Evolutionary conservation across 1,140 invertebrate genomes (phyloP).

Genomic region (Zophobas morio): DNA sequence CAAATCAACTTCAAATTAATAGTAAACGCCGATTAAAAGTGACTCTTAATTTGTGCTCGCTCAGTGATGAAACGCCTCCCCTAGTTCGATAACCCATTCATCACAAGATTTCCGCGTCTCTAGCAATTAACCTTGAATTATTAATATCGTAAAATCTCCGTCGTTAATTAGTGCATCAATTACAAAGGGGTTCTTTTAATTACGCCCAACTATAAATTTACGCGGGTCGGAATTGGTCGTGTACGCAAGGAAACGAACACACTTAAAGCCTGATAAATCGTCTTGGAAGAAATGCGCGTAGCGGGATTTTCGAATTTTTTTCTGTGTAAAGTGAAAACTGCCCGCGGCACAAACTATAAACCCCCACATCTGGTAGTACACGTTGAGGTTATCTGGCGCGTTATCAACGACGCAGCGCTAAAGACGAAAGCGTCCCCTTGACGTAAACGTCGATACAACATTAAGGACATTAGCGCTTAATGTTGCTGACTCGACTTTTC

Average conservation of each 20-base stretch:
- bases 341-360: constrained; percentile 15
- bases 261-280: background rate
- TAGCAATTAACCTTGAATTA: constrained; percentile 39
- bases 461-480: constrained; percentile 12
- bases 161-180: constrained; percentile 38
- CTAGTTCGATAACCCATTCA: constrained; percentile 37
- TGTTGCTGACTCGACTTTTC: background rate
- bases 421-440: constrained; percentile 7
- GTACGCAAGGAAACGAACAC: background rate
- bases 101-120: constrained; percentile 32
- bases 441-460: constrained; percentile 37
- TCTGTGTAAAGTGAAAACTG: background rate
- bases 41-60: constrained; percentile 25
- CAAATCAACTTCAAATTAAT: constrained; percentile 6
- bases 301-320: too few species aligned
- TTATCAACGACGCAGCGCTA: background rate
- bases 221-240: background rate
- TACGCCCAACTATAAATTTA: constrained; percentile 5
- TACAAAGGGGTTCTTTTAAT: constrained; percentile 16
- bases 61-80: constrained; percentile 31
- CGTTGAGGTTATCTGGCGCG: constrained; percentile 24
- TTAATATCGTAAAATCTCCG: constrained; percentile 39
- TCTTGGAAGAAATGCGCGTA: too few species aligned
- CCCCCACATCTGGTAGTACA: constrained; percentile 25
- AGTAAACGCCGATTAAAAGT: constrained; percentile 30